A percentile compares a stretch with the other conserved stretches of the same genome.
Conservation (phyloP, 2,888 invertebrate species). For the Sarcophaga rosellei region DNA sequence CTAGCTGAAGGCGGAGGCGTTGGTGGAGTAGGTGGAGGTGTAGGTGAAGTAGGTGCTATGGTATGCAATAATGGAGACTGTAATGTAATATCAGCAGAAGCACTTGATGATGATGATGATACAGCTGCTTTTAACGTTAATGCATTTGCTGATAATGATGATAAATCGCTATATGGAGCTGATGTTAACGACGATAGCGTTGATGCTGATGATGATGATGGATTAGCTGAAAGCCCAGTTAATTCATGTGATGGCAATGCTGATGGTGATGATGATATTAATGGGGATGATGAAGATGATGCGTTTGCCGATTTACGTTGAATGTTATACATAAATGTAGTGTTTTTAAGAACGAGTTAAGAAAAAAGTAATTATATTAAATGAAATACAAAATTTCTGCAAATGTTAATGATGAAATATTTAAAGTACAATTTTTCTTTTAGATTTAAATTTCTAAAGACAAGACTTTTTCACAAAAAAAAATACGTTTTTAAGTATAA, state of each 20-base stretch:
- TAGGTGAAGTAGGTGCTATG: slow-evolving; percentile 47
- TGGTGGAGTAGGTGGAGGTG: slow-evolving; percentile 64
- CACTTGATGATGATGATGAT: slow-evolving; percentile 43
- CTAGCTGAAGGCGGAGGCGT: slow-evolving; percentile 60
- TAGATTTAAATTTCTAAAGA: slow-evolving; percentile 32
- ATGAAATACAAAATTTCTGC: slow-evolving; percentile 45
- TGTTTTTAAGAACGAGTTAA: slow-evolving; percentile 55
- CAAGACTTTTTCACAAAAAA: slow-evolving; percentile 54
- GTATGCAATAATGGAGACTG: slow-evolving; percentile 46
- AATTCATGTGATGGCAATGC: slow-evolving; percentile 60
- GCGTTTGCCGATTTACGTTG: slow-evolving; percentile 71
- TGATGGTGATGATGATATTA: slow-evolving; percentile 64
- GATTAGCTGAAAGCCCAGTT: slow-evolving; percentile 12
- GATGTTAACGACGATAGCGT: slow-evolving; percentile 37
- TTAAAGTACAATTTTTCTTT: not conserved
- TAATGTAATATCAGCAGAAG: slow-evolving; percentile 21
- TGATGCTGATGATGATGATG: slow-evolving; percentile 60
- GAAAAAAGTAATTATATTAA: slow-evolving; percentile 56
- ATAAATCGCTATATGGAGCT: slow-evolving; percentile 1
- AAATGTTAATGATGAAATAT: slow-evolving; percentile 41
- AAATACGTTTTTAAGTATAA: slow-evolving; percentile 18
- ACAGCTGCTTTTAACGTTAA: not conserved
- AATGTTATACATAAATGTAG: slow-evolving; percentile 76
- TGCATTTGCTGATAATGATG: slow-evolving; percentile 47
- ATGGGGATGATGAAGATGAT: slow-evolving; percentile 70